Evolutionary conservation across 2,888 invertebrate species (phyloP), one percentile per base, ranked within the genome.

Genomic region (Athalia circularis): DNA sequence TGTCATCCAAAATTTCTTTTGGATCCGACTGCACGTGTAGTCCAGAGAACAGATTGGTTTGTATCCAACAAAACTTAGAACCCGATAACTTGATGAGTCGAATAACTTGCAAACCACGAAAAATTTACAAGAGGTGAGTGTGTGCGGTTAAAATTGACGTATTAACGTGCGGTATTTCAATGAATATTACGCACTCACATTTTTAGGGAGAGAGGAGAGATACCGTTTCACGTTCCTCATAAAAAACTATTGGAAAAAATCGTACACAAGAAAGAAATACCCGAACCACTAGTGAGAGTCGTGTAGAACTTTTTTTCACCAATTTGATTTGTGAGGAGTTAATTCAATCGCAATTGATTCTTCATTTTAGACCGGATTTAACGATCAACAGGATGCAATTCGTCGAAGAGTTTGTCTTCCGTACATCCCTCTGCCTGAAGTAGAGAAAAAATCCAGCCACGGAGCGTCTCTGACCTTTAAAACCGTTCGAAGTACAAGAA

Each of bases 221-320:
- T 94, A 67, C 92, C 93, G 5, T 93, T 93, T 84, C 93, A 93
- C 84, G 87, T 93, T 78, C 94, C 94, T 0, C 94, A 93, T 83
- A 93, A 92, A 83, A 93, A 93, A 83, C 87, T 94, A 45, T 86
- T 94, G 80, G 93, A 93, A 82, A 93, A 93, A 87, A 93, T 93
- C 78, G 94, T 94, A 86, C 91, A 90, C 84, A 92, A 93, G 50
- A 91, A 91, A 82, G 89, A 91, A 80, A 89, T 90, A 79, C 92
- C 92, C 0, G 94, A 94, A 85, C 94, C 94, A 45, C 87, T 94
- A 91, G 94, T 94, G 91, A 88, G 84, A 83, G 5, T 52, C 29
- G 29, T 64, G 2, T 2, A 11, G 29, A 9, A 62, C n/a, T 50
- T 62, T 45, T 75, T 48, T 4, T n/a, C 5, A 48, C 1, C 57